Evolutionary conservation across 2,797 vertebrate species (phyloP).

Genomic region (Clarias laeviceps): DNA sequence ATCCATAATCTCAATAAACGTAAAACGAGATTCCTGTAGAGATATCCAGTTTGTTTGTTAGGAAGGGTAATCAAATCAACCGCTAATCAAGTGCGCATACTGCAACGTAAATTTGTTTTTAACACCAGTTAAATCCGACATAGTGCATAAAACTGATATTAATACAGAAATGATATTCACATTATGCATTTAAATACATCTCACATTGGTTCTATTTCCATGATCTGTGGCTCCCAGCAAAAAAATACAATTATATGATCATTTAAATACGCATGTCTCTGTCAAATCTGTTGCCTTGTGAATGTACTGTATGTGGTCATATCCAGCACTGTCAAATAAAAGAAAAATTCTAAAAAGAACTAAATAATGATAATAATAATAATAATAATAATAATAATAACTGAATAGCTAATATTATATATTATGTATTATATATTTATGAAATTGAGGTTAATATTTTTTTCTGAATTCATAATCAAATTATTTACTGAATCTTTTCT

Average conservation of each 20-base stretch:
- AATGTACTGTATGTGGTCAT: neutral
- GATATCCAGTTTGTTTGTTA: constrained; percentile 12
- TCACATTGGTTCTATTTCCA: constrained; percentile 19
- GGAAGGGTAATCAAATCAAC: neutral
- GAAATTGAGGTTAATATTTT: neutral
- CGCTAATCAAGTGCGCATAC: constrained; percentile 31
- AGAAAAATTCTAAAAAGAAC: too few relatives aligned
- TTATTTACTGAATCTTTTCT: neutral
- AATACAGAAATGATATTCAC: constrained; percentile 42
- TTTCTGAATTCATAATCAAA: too few relatives aligned
- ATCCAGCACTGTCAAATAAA: neutral
- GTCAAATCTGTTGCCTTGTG: neutral
- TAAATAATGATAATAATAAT: too few relatives aligned
- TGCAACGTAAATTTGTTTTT: constrained; percentile 34
- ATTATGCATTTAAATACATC: constrained; percentile 37
- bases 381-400: neutral
- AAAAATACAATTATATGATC: neutral
- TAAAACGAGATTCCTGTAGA: neutral
- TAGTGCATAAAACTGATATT: constrained; percentile 39
- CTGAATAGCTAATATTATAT: neutral
- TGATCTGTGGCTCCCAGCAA: constrained; percentile 6
- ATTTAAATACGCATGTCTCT: neutral
- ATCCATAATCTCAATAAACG: constrained; percentile 18
- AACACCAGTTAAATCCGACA: constrained; percentile 31
- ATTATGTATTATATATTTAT: neutral